A percentile compares a stretch with the other conserved stretches of the same genome.
Conservation (phyloP, 2,113 vertebrate genomes). For the Tricholaema leucomelas region DNA sequence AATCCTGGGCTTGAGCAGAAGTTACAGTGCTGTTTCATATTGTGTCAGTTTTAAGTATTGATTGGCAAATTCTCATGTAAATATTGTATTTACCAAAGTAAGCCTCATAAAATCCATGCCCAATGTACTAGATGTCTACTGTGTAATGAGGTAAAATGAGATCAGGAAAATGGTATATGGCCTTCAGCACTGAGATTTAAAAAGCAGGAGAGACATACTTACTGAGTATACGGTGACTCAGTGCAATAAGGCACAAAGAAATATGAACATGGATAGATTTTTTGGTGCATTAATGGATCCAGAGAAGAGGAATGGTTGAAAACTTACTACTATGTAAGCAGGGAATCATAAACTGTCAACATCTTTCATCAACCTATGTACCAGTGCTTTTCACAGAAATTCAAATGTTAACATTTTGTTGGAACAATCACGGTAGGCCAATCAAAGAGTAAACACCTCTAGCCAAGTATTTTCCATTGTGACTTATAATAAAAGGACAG, state of each 20-base stretch:
- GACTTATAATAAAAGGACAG: background rate
- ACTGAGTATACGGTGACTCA: accelerated
- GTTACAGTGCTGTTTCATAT: background rate
- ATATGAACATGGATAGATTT: background rate
- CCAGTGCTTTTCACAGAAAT: background rate
- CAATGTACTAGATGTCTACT: background rate
- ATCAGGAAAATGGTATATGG: background rate
- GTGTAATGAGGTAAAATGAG: background rate
- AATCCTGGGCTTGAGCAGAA: background rate
- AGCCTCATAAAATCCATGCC: background rate
- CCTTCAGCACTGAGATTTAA: background rate
- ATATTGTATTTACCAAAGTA: background rate
- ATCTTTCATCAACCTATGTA: background rate
- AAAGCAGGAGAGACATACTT: background rate
- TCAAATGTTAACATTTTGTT: background rate
- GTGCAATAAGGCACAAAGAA: background rate
- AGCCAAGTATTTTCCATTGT: background rate
- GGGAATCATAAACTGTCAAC: background rate
- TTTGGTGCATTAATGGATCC: background rate
- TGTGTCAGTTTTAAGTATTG: background rate
- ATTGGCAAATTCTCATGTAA: background rate
- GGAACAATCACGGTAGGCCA: background rate
- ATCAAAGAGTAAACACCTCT: background rate
- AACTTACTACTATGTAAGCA: background rate
- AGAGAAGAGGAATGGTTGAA: background rate